Evolutionary conservation across 1,140 invertebrate species (phyloP), one percentile per base, ranked within the genome.

Genomic region (Drosophila mayri): DNA sequence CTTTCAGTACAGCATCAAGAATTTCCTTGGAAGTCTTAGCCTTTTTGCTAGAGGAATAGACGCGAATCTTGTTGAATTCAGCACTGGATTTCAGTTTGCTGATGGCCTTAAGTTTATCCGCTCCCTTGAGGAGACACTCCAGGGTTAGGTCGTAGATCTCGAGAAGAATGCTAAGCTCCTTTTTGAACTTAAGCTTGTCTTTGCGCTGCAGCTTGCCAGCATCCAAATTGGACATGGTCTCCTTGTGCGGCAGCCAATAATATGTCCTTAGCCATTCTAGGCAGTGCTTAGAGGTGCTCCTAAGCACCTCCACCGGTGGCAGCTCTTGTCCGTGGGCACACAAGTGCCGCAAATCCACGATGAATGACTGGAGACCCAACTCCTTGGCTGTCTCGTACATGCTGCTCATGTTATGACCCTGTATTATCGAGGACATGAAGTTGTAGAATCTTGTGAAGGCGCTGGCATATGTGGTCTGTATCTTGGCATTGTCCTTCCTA

Each of bases 341-440:
- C 30, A 91, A 59, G 55, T 93, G 92, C 11, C 92, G 54, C 11
- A 93, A 59, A 58, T 93, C 92, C 0, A 93, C 91, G 0, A 93
- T 72, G 49, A 93, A 93, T 2, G 92, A 84, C 20, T 83, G 74
- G 11, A 93, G 54, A 0, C 86, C 86, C 35, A 93, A 54, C 50
- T 92, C 60, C n/a, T 55, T 61, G 8, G 92, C 92, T 0, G 88
- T 91, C 3, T 76, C 76, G 22, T 93, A 93, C 92, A 93, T 93
- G 50, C 88, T 91, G 30, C 44, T 65, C 81, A 91, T 81, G 50
- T 73, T 90, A 41, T 83, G 65, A 3, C 50, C 67, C 49, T 92
- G 90, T 46, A 91, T 92, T 3, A 91, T 93, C 11, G 92, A 92
- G 0, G 85, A 93, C 92, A 93, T 93, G 25, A 91, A 92, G 57